Conservation (phyloP, 1,140 invertebrate species). For the Plodia interpunctella region DNA sequence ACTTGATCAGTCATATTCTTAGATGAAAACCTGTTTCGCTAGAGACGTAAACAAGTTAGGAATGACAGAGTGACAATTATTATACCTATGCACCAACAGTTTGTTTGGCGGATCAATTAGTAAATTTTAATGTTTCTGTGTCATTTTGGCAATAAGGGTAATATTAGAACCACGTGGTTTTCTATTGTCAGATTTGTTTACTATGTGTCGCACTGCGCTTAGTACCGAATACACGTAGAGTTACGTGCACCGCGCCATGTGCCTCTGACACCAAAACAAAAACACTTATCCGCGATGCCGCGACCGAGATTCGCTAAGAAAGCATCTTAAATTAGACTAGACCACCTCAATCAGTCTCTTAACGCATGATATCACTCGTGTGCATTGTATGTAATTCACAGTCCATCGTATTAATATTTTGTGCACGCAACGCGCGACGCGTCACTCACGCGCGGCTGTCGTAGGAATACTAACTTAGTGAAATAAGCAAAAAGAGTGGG, state of each 20-base stretch:
- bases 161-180: neutral
- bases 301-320: constrained; percentile 32
- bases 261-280: constrained; percentile 37
- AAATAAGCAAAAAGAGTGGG: constrained; percentile 51
- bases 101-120: neutral
- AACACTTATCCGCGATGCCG: constrained; percentile 32
- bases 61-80: neutral
- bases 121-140: neutral
- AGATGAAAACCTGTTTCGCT: neutral
- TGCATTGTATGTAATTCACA: constrained; percentile 38
- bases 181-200: constrained; percentile 30
- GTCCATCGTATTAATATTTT: constrained; percentile 40
- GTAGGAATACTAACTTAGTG: constrained; percentile 58
- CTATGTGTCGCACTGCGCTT: constrained; percentile 36
- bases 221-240: constrained; percentile 21
- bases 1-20: neutral
- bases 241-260: constrained; percentile 33
- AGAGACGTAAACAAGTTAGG: neutral
- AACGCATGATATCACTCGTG: constrained; percentile 34
- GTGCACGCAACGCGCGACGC: constrained; percentile 35
- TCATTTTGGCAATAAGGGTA: neutral
- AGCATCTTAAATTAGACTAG: constrained; percentile 2
- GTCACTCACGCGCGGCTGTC: constrained; percentile 49
- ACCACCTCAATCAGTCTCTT: constrained; percentile 24
- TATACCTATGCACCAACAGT: neutral